These are phyloP conservation scores for Anthoptus insignis DNA, from an alignment of 2,888 invertebrate species.

Conservation along the genomic window DNA sequence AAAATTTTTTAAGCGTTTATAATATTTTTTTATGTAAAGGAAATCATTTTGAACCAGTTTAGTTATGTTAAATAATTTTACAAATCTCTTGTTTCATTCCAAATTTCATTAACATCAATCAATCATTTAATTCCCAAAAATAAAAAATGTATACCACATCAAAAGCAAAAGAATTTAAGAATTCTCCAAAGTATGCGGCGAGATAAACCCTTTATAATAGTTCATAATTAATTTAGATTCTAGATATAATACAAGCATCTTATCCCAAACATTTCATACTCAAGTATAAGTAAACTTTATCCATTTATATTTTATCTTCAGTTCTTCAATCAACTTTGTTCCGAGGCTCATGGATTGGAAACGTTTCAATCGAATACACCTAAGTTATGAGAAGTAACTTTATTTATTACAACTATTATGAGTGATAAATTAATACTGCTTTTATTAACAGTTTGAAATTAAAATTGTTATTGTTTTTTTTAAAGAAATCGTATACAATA, in stretches of 20 bases:
- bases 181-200: slow-evolving; percentile 15
- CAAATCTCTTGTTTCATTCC: neutral
- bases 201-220: slow-evolving; percentile 41
- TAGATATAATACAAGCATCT: slow-evolving; percentile 50
- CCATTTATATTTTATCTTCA: slow-evolving; percentile 79
- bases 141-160: neutral
- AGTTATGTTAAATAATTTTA: no score
- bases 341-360: slow-evolving; percentile 73
- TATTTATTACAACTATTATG: slow-evolving; percentile 47
- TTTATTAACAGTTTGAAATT: slow-evolving; percentile 46
- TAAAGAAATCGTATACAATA: no score
- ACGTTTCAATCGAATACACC: slow-evolving; percentile 58
- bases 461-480: slow-evolving; percentile 3
- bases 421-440: slow-evolving; percentile 37
- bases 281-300: slow-evolving; percentile 65
- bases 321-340: slow-evolving; percentile 72
- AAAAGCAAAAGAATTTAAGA: neutral
- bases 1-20: no score
- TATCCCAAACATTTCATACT: slow-evolving; percentile 49
- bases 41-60: no score
- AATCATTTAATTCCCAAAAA: neutral
- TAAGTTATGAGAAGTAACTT: slow-evolving; percentile 51
- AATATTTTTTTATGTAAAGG: no score
- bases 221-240: slow-evolving; percentile 57
- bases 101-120: neutral